phyloP scores from a whole-genome alignment of 2,797 vertebrate genomes.

The Mionectes olivaceus region DNA sequence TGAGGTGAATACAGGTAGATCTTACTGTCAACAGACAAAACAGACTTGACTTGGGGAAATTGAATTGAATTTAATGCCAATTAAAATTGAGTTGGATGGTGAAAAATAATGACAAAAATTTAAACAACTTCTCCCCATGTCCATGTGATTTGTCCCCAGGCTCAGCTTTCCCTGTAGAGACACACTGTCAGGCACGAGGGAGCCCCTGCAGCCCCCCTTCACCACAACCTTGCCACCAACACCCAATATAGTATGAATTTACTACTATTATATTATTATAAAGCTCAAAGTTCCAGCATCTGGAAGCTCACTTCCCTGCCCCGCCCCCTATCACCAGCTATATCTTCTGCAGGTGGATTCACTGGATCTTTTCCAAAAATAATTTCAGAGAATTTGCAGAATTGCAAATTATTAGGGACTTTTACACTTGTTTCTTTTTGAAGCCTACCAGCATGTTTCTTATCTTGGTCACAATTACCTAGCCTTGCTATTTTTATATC shows the following conservation, averaged over 20 bases:
- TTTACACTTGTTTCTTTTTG: background rate
- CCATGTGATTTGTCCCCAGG: accelerated
- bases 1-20: accelerated
- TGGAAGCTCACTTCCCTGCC: background rate
- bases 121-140: background rate
- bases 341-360: background rate
- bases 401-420: background rate
- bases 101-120: background rate
- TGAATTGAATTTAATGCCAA: background rate
- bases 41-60: accelerated
- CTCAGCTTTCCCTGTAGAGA: background rate
- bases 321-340: background rate
- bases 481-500: background rate
- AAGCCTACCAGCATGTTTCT: background rate
- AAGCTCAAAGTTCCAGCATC: background rate
- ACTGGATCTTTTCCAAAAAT: background rate
- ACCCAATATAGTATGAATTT: background rate
- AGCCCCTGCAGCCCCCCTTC: background rate
- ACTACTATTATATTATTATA: background rate
- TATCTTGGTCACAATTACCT: background rate
- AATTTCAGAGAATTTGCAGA: background rate
- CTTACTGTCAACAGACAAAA: background rate
- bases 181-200: background rate
- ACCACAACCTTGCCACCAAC: background rate
- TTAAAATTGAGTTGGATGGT: background rate